Percentiles rank a stretch among this genome's conserved stretches.
Evolutionary conservation across 2,888 invertebrate genomes (phyloP).

Genomic region (Yponomeuta cagnagella): DNA sequence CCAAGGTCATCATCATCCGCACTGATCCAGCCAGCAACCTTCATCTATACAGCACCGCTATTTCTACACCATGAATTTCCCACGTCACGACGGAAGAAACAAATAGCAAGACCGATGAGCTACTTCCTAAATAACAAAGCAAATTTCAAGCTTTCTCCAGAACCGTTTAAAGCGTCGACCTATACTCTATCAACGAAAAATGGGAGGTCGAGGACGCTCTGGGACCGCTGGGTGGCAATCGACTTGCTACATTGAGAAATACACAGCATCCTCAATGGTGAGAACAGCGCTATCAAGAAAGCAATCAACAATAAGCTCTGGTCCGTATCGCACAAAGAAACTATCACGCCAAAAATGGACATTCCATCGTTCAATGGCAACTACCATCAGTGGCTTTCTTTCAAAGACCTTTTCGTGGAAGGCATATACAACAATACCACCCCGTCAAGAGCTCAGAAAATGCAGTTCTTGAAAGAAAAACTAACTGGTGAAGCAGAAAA

Average conservation of each 20-base stretch:
- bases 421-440: conserved; percentile 20
- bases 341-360: too few relatives aligned
- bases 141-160: too few relatives aligned
- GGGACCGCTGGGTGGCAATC: not conserved
- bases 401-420: conserved; percentile 23
- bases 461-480: conserved; percentile 10
- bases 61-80: too few relatives aligned
- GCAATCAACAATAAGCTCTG: not conserved
- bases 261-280: not conserved
- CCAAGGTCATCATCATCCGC: too few relatives aligned
- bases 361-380: conserved; percentile 18
- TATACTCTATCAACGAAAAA: not conserved
- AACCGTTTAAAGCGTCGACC: not conserved
- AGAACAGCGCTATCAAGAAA: not conserved
- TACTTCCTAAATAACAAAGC: too few relatives aligned
- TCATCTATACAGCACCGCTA: too few relatives aligned
- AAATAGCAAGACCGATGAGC: too few relatives aligned
- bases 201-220: conserved; percentile 4
- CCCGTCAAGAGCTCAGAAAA: conserved; percentile 16
- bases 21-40: too few relatives aligned
- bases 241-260: conserved; percentile 9
- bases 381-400: conserved; percentile 21
- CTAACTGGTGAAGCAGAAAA: not conserved
- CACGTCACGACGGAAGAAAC: too few relatives aligned
- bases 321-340: too few relatives aligned